Conservation (phyloP, 2,888 invertebrate genomes). For the Drosophila acutilabella region DNA sequence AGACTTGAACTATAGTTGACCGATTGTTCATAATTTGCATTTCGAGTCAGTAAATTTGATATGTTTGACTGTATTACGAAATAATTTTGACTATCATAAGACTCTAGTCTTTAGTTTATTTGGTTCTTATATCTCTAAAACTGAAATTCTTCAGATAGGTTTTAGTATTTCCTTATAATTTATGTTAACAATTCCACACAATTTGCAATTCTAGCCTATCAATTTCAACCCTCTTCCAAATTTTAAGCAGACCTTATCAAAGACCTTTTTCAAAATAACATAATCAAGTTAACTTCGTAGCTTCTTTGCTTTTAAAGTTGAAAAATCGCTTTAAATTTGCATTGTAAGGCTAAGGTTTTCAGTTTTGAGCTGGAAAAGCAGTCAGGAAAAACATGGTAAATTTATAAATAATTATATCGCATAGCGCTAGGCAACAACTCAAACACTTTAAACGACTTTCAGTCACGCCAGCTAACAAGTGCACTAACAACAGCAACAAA, state of each 20-base stretch:
- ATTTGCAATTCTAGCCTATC: background rate
- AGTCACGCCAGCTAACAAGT: slow-evolving; percentile 69
- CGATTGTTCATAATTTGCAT: background rate
- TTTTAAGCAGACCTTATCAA: slow-evolving; percentile 31
- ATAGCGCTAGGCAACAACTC: slow-evolving; percentile 43
- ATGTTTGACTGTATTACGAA: no score
- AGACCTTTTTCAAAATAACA: slow-evolving; percentile 28
- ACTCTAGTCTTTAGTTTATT: no score
- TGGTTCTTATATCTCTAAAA: no score
- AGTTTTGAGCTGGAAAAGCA: slow-evolving; percentile 28
- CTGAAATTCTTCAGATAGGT: no score
- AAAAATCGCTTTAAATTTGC: slow-evolving; percentile 36
- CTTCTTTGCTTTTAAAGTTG: background rate
- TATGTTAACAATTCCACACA: no score
- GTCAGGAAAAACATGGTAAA: slow-evolving; percentile 23
- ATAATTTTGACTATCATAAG: no score
- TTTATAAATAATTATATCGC: slow-evolving; percentile 58
- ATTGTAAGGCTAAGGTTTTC: slow-evolving; percentile 32
- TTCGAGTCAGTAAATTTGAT: no score
- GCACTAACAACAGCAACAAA: slow-evolving; percentile 34
- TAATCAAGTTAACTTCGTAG: slow-evolving; percentile 1
- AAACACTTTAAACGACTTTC: slow-evolving; percentile 71
- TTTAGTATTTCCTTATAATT: no score
- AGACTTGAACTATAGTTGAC: background rate
- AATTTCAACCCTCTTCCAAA: background rate